phyloP scores from a whole-genome alignment of 2,113 vertebrate genomes.

The Brachyhypopomus gauderio region DNA sequence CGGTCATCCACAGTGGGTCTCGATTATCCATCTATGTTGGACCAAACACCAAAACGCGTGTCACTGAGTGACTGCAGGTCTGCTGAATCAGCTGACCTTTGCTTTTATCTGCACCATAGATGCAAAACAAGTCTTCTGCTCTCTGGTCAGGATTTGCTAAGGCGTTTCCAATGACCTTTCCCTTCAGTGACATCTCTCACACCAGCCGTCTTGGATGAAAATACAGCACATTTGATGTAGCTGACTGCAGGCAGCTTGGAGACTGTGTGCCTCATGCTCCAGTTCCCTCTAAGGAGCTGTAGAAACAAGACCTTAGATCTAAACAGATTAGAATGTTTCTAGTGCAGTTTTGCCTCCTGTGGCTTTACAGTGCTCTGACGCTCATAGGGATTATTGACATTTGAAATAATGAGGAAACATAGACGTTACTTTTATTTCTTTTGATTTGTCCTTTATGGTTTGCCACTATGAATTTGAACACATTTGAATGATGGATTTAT shows the following conservation, averaged over 20 bases:
- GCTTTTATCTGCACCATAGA: not conserved
- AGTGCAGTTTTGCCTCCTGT: too few species aligned
- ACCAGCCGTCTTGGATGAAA: not conserved
- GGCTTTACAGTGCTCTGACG: too few species aligned
- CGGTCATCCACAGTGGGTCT: slow-evolving; percentile 12
- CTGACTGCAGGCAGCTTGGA: not conserved
- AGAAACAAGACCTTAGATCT: too few species aligned
- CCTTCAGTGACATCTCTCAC: not conserved
- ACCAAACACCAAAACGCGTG: slow-evolving; percentile 15
- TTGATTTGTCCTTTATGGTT: too few species aligned
- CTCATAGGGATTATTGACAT: too few species aligned
- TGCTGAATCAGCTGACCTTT: slow-evolving; percentile 33
- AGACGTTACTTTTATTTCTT: too few species aligned
- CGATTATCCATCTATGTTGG: not conserved
- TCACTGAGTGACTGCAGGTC: not conserved
- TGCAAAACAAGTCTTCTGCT: not conserved
- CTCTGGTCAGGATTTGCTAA: not conserved
- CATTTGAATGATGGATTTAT: too few species aligned
- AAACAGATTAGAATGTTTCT: too few species aligned
- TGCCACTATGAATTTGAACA: too few species aligned
- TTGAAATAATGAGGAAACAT: too few species aligned
- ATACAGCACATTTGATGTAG: not conserved
- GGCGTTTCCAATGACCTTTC: not conserved
- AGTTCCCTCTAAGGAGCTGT: too few species aligned
- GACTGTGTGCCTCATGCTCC: not conserved